These are phyloP conservation scores for Philaethria dido DNA, from an alignment of 2,888 invertebrate species.

Conservation along the genomic window DNA sequence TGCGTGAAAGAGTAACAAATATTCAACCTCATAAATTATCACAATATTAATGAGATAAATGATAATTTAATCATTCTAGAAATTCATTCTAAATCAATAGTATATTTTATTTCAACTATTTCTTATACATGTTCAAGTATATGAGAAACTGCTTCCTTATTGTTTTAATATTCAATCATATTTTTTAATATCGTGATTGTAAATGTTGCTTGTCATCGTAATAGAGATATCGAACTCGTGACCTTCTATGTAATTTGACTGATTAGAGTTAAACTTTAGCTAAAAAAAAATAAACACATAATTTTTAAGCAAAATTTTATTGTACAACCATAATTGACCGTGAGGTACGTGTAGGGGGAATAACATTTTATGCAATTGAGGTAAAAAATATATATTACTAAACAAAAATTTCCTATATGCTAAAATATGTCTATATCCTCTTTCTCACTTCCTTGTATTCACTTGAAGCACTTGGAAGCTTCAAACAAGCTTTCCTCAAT, in stretches of 20 bases:
- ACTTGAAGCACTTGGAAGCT: constrained; percentile 6
- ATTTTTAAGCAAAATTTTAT: constrained; percentile 5
- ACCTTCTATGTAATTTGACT: neutral
- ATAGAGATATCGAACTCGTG: neutral
- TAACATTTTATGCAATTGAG: constrained; percentile 24
- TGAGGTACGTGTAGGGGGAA: constrained; percentile 26
- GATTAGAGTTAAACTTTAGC: neutral
- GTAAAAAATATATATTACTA: neutral
- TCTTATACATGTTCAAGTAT: no score
- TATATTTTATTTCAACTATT: no score
- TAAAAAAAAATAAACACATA: neutral
- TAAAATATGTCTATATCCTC: neutral
- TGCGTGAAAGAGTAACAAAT: no score
- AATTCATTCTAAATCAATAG: neutral
- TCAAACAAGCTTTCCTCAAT: neutral
- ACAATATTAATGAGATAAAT: no score
- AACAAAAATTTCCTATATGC: neutral
- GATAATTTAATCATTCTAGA: neutral
- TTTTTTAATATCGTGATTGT: no score
- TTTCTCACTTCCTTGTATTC: constrained; percentile 16
- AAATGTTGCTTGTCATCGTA: no score
- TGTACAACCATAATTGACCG: constrained; percentile 6
- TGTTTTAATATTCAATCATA: no score
- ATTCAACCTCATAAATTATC: no score
- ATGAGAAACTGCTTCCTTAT: no score